Evolutionary conservation across 53 echinoderm and acorn worm species (phyloP).

Genomic region (Arbacia lixula): DNA sequence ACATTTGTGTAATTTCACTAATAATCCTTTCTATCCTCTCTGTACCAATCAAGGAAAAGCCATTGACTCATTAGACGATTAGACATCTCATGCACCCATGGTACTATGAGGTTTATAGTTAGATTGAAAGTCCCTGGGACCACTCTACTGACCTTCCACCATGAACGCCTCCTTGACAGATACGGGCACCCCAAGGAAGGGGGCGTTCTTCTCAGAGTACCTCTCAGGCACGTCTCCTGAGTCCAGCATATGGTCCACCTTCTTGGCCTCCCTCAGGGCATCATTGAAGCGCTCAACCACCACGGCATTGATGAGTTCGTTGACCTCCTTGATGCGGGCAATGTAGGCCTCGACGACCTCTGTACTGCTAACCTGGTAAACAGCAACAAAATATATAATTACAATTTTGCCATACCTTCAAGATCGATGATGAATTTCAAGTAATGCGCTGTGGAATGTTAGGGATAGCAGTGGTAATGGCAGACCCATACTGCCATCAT

Average conservation of each 20-base stretch:
- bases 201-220: slow-evolving; percentile 83
- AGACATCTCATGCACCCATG: too few relatives aligned
- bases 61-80: too few relatives aligned
- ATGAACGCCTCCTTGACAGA: slow-evolving; percentile 90
- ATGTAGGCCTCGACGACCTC: slow-evolving; percentile 85
- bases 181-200: slow-evolving; percentile 88
- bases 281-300: slow-evolving; percentile 79
- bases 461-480: too few relatives aligned
- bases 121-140: not conserved
- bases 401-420: too few relatives aligned
- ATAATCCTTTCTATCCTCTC: too few relatives aligned
- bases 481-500: too few relatives aligned
- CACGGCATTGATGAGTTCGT: slow-evolving; percentile 77
- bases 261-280: slow-evolving; percentile 78
- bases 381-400: too few relatives aligned
- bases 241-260: slow-evolving; percentile 80
- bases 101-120: too few relatives aligned
- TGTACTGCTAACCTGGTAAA: slow-evolving; percentile 73
- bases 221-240: slow-evolving; percentile 73
- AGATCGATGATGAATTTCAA: too few relatives aligned
- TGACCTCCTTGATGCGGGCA: slow-evolving; percentile 85
- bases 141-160: slow-evolving; percentile 68
- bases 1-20: too few relatives aligned
- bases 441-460: too few relatives aligned
- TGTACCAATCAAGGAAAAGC: too few relatives aligned